Conservation (phyloP, 2,113 vertebrate genomes). For the Heloderma charlesbogerti region DNA sequence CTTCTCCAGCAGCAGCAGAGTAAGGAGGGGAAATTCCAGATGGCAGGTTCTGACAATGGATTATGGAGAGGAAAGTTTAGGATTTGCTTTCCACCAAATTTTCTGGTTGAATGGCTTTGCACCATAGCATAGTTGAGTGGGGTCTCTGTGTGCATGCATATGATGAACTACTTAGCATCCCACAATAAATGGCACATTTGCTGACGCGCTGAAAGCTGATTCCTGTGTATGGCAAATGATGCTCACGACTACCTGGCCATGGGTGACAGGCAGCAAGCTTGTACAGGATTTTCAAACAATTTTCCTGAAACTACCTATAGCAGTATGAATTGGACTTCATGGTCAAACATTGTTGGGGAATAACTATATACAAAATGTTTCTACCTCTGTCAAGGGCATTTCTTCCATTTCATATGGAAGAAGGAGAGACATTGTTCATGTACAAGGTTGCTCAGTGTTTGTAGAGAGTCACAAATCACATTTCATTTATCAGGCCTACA, state of each 20-base stretch:
- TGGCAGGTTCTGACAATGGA: neutral
- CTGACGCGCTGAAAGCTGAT: neutral
- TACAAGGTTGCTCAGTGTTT: conserved; percentile 77
- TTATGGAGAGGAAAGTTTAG: neutral
- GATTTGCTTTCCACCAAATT: neutral
- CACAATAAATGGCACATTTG: neutral
- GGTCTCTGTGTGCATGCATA: too few relatives aligned
- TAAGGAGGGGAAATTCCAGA: too few relatives aligned
- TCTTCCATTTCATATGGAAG: conserved; percentile 69
- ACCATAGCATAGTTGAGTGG: neutral
- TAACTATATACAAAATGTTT: conserved; percentile 46
- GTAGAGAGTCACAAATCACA: conserved; percentile 85
- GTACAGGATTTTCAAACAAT: neutral
- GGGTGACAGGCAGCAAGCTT: neutral
- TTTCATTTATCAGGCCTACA: conserved; percentile 87
- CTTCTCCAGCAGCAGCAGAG: neutral
- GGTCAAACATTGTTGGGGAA: conserved; percentile 47
- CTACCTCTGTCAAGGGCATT: conserved; percentile 78
- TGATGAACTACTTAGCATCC: neutral
- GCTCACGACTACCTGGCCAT: neutral
- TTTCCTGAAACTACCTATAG: neutral
- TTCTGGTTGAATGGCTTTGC: neutral
- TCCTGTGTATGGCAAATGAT: neutral
- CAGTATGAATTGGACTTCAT: neutral
- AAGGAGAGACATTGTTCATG: conserved; percentile 75